These are phyloP conservation scores for Xiphorhynchus elegans DNA, from an alignment of 2,113 vertebrate genomes.

Conservation along the genomic window DNA sequence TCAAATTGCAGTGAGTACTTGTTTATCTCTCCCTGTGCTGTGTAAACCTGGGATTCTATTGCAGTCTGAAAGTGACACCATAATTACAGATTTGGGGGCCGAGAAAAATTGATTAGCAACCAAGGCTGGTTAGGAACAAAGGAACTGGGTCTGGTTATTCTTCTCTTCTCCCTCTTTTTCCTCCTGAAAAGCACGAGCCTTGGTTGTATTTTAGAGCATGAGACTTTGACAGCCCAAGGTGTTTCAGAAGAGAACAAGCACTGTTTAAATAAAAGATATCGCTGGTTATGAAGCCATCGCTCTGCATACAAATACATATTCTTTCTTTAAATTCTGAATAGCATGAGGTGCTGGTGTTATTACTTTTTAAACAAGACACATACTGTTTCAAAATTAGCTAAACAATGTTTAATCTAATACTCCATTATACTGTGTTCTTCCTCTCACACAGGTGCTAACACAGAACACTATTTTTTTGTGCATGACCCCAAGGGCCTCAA, in stretches of 20 bases:
- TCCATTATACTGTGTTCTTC: not conserved
- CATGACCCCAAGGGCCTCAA: not conserved
- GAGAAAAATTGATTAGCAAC: slow-evolving; percentile 50
- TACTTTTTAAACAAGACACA: not conserved
- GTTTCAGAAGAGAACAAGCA: not conserved
- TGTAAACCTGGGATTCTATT: slow-evolving; percentile 68
- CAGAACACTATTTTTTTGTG: not conserved
- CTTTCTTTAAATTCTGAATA: not conserved
- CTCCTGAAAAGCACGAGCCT: slow-evolving; percentile 11
- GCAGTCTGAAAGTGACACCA: slow-evolving; percentile 61
- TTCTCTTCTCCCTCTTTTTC: not conserved
- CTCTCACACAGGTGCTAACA: not conserved
- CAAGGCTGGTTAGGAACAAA: slow-evolving; percentile 24
- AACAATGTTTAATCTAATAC: not conserved
- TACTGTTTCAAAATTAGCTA: not conserved
- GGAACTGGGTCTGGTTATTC: slow-evolving; percentile 1
- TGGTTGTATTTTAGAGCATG: not conserved
- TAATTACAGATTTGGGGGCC: slow-evolving; percentile 63
- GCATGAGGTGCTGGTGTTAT: not conserved
- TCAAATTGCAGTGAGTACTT: slow-evolving; percentile 60
- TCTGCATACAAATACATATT: not conserved
- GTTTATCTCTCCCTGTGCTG: slow-evolving; percentile 67
- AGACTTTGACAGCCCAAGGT: not conserved
- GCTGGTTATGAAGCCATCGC: not conserved
- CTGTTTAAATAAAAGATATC: not conserved